Base-by-base conservation (phyloP, 2,113 vertebrate species). In the Sylvia atricapilla region DNA sequence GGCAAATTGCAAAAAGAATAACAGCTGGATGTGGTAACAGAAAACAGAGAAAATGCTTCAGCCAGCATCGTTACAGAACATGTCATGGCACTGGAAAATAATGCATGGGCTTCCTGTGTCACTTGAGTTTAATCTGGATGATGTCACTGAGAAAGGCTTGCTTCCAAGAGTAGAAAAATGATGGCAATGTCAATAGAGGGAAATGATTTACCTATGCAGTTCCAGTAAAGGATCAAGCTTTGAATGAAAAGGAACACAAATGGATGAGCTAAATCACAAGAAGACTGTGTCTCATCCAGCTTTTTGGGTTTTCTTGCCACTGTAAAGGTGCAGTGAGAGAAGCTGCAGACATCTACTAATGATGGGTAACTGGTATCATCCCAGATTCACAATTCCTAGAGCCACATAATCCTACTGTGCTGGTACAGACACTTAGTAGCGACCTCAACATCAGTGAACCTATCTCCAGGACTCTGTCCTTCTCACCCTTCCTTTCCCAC, bases 151-250 rank as follows among this genome's bases (percentile, higher is more conserved):
- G 39, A 94, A 94, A 86, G 76, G 68, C 47, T 96, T 77, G 75
- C 82, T 96, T 91, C 82, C 92, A 95, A 60, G 52, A 58, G 55
- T 70, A 72, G 64, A 91, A 96, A 95, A 94, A 94, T 50, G 39
- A 90, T 0, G 93, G 79, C 64, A 63, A 68, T 81, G 79, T 93
- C 93, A 84, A 69, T 47, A 86, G 50, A 90, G 43, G 52, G 67
- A 88, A 84, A 86, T 90, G 81, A 96, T 83, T 93, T 88, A 93
- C 90, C 85, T 93, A 63, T 0, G 2, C 56, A 88, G 70, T 93
- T 95, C 85, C 90, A 94, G 87, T 35, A 91, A 47, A 91, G 22
- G 60, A 77, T 88, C 47, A 72, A 83, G 47, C 52, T 90, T 52
- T 91, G 80, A 84, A 84, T 50, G 63, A 94, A 84, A 93, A 85